Percentiles rank a stretch among this genome's conserved stretches.
These are phyloP conservation scores for Schizothorax lantsangensis DNA, from an alignment of 2,797 vertebrate species.

Conservation along the genomic window DNA sequence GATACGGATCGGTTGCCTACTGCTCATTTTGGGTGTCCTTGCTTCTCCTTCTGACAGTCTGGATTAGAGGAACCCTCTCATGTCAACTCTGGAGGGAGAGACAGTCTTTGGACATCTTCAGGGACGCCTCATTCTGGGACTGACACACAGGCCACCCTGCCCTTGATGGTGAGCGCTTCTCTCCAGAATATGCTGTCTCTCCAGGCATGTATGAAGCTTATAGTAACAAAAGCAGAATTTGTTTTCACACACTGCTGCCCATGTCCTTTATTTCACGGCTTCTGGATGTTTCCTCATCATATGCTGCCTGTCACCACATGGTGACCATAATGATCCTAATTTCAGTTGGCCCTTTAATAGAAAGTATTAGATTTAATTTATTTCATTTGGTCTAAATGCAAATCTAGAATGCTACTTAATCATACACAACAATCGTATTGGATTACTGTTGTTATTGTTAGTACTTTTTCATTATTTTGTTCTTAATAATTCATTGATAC, in stretches of 20 bases:
- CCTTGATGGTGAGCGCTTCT: background rate
- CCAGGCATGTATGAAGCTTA: slow-evolving; percentile 1
- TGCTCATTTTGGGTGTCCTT: slow-evolving; percentile 47
- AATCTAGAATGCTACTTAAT: background rate
- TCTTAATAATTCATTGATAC: background rate
- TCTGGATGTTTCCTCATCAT: background rate
- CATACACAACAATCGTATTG: background rate
- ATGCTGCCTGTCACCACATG: background rate
- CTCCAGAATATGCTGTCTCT: slow-evolving; percentile 19
- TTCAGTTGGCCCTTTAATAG: background rate
- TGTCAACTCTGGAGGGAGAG: slow-evolving; percentile 47
- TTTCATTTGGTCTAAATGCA: background rate
- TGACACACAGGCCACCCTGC: slow-evolving; percentile 20
- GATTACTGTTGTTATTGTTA: background rate
- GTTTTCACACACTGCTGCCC: slow-evolving; percentile 24
- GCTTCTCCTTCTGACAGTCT: slow-evolving; percentile 36
- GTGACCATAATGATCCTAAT: background rate
- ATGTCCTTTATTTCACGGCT: slow-evolving; percentile 7
- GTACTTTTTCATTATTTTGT: background rate
- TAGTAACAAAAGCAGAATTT: slow-evolving; percentile 22
- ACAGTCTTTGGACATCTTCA: slow-evolving; percentile 37
- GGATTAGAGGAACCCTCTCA: slow-evolving; percentile 34
- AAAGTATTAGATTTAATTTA: background rate
- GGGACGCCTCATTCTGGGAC: slow-evolving; percentile 35
- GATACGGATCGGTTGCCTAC: background rate